Evolutionary conservation across 2,888 invertebrate genomes (phyloP), one percentile per base, ranked within the genome.

Genomic region (Oligia strigilis): DNA sequence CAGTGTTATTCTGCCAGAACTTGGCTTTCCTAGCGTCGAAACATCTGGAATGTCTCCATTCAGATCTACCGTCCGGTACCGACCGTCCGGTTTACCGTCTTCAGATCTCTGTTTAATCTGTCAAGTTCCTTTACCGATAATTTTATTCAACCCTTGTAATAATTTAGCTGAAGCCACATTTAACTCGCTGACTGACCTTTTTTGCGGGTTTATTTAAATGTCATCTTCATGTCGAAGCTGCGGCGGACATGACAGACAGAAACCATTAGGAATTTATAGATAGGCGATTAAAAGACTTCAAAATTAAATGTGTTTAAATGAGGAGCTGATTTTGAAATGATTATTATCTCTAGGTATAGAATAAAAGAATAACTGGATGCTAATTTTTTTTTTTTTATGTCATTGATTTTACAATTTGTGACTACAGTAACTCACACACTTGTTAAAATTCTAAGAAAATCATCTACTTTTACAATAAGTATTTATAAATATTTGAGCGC

Each of bases 191-290:
- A 73, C 52, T 81, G 81, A 55, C 78, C 81, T 72, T 84, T 77
- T 81, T 81, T 84, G 77, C 19, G 66, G 58, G 66, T 67, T 78
- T 78, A 78, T 64, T 66, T 67, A 81, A 29, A 71, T 84, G 81
- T 62, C 81, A 81, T 84, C 81, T 81, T 67, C 62, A 84, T 49
- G 60, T 72, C 84, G 11, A 46, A 72, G 52, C 78, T 78, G 84
- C 72, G 79, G 55, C 49, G 29, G 67, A 62, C 66, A 78, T 72
- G 67, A 66, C 66, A 29, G 77, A 55, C 46, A 64, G 40, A 55
- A 58, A 49, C 69, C 77, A 49, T 76, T 58, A 64, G 2, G 62
- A 55, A 76, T 75, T 17, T 9, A 36, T 67, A 67, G 66, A 78
- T 62, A 83, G n/a, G 36, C 6, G n/a, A 82, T 65, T 60, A 58